phyloP scores from a whole-genome alignment of 2,888 invertebrate genomes.

The Electrophaes corylata region DNA sequence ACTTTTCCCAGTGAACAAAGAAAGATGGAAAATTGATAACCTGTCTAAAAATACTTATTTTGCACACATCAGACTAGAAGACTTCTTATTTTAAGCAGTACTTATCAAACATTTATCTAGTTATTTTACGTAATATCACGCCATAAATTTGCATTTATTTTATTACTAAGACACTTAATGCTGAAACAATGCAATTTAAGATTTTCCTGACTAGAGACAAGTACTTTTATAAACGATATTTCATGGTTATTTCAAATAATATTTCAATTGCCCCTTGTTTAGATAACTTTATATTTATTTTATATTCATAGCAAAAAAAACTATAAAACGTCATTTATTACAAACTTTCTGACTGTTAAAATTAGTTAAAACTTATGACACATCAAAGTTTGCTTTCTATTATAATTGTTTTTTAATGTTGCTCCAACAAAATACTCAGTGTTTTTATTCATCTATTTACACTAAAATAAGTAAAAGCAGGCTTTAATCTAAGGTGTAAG shows the following conservation, averaged over 20 bases:
- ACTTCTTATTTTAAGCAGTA: slow-evolving; percentile 56
- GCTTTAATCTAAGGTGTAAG: neutral
- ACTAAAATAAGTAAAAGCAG: neutral
- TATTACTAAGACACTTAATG: slow-evolving; percentile 11
- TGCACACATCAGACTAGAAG: slow-evolving; percentile 60
- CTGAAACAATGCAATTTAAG: slow-evolving; percentile 28
- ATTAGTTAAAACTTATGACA: too few relatives aligned
- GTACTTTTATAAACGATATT: neutral
- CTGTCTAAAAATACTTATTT: slow-evolving; percentile 14
- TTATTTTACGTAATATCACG: slow-evolving; percentile 76
- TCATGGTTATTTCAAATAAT: neutral
- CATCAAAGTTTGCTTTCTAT: too few relatives aligned
- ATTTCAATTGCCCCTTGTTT: too few relatives aligned
- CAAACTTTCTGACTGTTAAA: too few relatives aligned
- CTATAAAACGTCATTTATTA: too few relatives aligned
- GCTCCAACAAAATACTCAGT: too few relatives aligned
- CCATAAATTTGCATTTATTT: slow-evolving; percentile 54
- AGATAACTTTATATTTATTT: too few relatives aligned
- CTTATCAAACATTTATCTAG: slow-evolving; percentile 55
- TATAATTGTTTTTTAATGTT: too few relatives aligned
- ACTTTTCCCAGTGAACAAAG: neutral
- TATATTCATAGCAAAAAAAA: too few relatives aligned
- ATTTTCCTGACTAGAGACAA: slow-evolving; percentile 46
- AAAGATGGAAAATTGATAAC: neutral
- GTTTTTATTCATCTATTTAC: neutral